Percentiles rank a stretch among this genome's conserved stretches.
Conservation (phyloP, 2,797 vertebrate genomes). For the Danio tinwini region DNA sequence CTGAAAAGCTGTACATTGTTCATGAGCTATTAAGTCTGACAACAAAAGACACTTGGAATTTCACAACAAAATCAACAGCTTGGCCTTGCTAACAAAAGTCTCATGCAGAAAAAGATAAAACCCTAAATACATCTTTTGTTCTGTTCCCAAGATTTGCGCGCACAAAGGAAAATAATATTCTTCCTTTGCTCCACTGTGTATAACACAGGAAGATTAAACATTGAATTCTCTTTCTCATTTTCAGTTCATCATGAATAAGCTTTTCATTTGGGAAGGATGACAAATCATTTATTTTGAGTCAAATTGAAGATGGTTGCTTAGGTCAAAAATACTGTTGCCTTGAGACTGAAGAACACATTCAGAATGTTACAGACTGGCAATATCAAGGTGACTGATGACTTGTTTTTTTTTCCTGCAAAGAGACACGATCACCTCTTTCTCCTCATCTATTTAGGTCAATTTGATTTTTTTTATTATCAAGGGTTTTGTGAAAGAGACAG, state of each 20-base stretch:
- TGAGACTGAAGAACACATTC: background rate
- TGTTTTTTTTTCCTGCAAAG: background rate
- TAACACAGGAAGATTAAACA: background rate
- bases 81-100: slow-evolving; percentile 5
- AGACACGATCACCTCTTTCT: background rate
- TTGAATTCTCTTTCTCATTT: background rate
- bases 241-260: background rate
- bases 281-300: background rate
- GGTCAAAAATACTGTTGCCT: background rate
- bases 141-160: background rate
- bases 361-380: background rate
- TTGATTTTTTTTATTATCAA: background rate
- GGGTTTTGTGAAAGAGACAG: background rate
- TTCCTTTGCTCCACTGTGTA: background rate
- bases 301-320: background rate
- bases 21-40: background rate
- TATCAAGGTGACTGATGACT: background rate
- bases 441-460: background rate
- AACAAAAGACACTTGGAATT: background rate
- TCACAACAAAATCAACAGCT: background rate
- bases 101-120: background rate
- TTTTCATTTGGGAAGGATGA: background rate
- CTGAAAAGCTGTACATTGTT: background rate
- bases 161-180: background rate
- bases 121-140: slow-evolving; percentile 15